Percentiles rank a stretch among this genome's conserved stretches.
Evolutionary conservation across 2,113 vertebrate species (phyloP).

Genomic region (Anguilla japonica): DNA sequence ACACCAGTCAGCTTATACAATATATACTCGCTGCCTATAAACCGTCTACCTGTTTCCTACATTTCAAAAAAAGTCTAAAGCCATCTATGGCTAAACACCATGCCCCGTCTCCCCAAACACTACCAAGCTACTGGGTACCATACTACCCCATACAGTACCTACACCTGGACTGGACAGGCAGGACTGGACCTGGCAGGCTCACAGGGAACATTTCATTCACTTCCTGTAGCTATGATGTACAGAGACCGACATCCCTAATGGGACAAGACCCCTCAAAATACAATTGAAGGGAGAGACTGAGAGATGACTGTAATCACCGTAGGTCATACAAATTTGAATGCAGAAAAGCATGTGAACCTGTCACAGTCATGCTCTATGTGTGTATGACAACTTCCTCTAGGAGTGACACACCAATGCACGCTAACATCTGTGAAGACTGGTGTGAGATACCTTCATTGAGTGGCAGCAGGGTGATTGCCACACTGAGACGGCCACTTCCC

Average conservation of each 20-base stretch:
- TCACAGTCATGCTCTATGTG: background rate
- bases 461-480: constrained; percentile 75
- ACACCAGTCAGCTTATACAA: background rate
- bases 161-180: too few species aligned
- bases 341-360: too few species aligned
- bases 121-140: background rate
- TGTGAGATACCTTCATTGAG: constrained; percentile 70
- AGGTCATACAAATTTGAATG: too few species aligned
- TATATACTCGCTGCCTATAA: background rate
- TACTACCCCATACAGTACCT: background rate
- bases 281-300: too few species aligned
- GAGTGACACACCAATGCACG: background rate
- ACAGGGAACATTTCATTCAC: too few species aligned
- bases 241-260: too few species aligned
- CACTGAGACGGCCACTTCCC: constrained; percentile 75
- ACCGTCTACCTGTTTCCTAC: background rate
- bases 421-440: background rate
- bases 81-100: background rate
- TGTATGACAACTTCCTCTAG: background rate
- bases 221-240: too few species aligned
- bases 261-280: too few species aligned
- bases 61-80: too few species aligned
- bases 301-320: too few species aligned
- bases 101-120: background rate
- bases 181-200: too few species aligned